phyloP scores from a whole-genome alignment of 2,113 vertebrate species.

The Chaenocephalus aceratus region DNA sequence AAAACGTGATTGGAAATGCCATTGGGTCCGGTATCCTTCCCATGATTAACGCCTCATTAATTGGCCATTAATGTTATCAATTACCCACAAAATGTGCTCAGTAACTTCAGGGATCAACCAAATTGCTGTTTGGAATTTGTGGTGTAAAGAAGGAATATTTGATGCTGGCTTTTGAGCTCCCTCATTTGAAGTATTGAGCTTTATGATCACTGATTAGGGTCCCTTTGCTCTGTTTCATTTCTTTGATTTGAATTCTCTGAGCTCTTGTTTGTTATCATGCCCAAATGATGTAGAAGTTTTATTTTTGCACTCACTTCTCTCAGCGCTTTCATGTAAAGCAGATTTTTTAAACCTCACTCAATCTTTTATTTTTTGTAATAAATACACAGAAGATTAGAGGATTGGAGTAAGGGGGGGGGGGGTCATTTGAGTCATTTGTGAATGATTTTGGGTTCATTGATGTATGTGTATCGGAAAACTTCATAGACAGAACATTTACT shows the following conservation, averaged over 20 bases:
- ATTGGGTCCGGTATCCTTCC: slow-evolving; percentile 39
- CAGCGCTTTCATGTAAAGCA: not conserved
- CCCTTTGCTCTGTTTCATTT: slow-evolving; percentile 28
- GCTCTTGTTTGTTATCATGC: slow-evolving; percentile 37
- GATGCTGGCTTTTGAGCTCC: slow-evolving; percentile 32
- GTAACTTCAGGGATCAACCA: slow-evolving; percentile 28
- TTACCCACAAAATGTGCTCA: slow-evolving; percentile 41
- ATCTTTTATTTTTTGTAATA: not conserved
- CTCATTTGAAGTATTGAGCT: slow-evolving; percentile 34
- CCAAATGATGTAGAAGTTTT: not conserved
- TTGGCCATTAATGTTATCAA: slow-evolving; percentile 57
- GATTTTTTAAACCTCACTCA: not conserved
- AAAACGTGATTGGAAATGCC: slow-evolving; percentile 42
- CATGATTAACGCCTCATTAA: slow-evolving; percentile 62
- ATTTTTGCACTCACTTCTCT: not conserved
- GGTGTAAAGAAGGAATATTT: slow-evolving; percentile 41
- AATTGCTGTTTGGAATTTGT: slow-evolving; percentile 21
- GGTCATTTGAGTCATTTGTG: not conserved
- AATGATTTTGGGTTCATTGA: not conserved
- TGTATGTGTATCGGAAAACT: not conserved
- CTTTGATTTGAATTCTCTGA: slow-evolving; percentile 52
- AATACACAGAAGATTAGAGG: not conserved
- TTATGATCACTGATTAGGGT: slow-evolving; percentile 36
- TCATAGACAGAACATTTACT: too few species aligned
- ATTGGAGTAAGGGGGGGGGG: not conserved